Evolutionary conservation across 37 sponge, comb jelly and placozoan species (phyloP), one percentile per base, ranked within the genome.

Genomic region (Hormiphora californensis): DNA sequence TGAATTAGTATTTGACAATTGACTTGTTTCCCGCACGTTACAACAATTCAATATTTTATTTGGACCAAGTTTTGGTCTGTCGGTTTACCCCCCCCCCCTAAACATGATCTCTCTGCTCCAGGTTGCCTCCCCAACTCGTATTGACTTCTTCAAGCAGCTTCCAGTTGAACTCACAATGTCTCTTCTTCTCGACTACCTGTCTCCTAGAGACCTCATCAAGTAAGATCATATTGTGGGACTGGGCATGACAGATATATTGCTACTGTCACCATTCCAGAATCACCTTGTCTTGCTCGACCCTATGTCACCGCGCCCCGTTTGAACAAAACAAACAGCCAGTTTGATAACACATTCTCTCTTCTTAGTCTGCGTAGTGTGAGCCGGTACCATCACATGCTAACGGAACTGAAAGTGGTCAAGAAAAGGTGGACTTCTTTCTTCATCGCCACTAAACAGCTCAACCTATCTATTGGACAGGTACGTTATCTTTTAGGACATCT

Each of bases 321-420:
- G n/a, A n/a, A n/a, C n/a, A n/a, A n/a, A n/a, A n/a, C n/a, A n/a
- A n/a, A n/a, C n/a, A n/a, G n/a, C n/a, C n/a, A n/a, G n/a, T n/a
- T n/a, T n/a, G n/a, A n/a, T n/a, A n/a, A n/a, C n/a, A n/a, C n/a
- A n/a, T n/a, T n/a, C n/a, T n/a, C n/a, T n/a, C 27, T 73, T 17
- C 44, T 40, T 46, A 73, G 35, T 40, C 9, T 73, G 23, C 7
- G 81, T n/a, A n/a, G 23, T n/a, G 81, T 73, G 1, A 36, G 35
- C 25, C 41, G 44, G 4, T 33, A 73, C 44, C 43, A 73, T 28
- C 81, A 73, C 44, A 73, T 73, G 81, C 25, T 73, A 41, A 43
- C 46, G 40, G 36, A 73, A 8, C 44, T 73, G 9, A 73, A 73
- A 33, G 28, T 32, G 9, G 81, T 73, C 23, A 73, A 73, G 25